phyloP scores from a whole-genome alignment of 2,888 invertebrate species.

The Ptycholaimellus sp. region DNA sequence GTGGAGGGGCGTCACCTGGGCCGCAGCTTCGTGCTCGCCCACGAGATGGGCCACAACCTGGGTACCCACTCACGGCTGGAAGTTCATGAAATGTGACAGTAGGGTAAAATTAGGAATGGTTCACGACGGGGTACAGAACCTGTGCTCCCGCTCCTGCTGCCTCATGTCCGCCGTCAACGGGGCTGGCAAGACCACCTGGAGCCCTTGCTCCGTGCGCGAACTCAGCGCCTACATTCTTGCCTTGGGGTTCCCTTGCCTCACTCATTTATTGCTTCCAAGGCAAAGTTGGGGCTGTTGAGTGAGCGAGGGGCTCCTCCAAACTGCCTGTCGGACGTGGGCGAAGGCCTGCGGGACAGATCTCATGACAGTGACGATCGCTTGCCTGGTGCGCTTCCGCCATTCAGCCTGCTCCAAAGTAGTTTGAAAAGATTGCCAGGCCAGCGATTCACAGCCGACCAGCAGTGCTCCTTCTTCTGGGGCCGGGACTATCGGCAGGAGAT shows the following conservation, averaged over 20 bases:
- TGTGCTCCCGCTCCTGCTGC: conserved; percentile 19
- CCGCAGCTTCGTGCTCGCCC: conserved; percentile 23
- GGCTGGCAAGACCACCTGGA: conserved; percentile 25
- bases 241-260: conserved; percentile 12
- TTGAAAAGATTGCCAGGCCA: conserved; percentile 17
- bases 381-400: too few relatives aligned
- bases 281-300: background rate
- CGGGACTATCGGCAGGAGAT: conserved; percentile 22
- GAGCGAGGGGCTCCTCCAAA: background rate
- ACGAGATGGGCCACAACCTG: conserved; percentile 25
- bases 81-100: background rate
- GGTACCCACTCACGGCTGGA: background rate
- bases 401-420: background rate
- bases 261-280: conserved; percentile 1
- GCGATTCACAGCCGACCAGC: conserved; percentile 23
- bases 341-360: too few relatives aligned
- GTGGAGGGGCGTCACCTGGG: conserved; percentile 25
- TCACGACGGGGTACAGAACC: conserved; percentile 25
- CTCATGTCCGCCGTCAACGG: conserved; percentile 25
- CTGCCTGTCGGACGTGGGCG: conserved; percentile 1
- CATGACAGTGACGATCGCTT: too few relatives aligned
- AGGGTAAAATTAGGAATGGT: conserved; percentile 20
- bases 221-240: conserved; percentile 22
- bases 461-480: conserved; percentile 25
- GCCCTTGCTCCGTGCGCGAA: conserved; percentile 20